Evolutionary conservation across 1,140 invertebrate genomes (phyloP).

Genomic region (Cydia splendana): DNA sequence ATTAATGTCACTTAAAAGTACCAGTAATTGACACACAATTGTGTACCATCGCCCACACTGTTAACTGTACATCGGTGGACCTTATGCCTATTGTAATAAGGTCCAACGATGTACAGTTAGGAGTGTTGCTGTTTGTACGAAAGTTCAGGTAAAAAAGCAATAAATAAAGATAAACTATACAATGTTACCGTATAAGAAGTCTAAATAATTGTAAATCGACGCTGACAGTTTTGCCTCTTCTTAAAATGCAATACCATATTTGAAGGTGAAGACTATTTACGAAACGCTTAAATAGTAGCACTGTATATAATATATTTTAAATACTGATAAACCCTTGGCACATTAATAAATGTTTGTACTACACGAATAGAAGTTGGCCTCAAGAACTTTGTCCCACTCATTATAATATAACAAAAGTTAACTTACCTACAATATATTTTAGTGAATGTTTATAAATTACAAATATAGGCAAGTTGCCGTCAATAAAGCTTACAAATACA

Average conservation of each 20-base stretch:
- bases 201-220: too few species aligned
- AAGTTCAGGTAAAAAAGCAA: too few species aligned
- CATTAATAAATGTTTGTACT: conserved; percentile 29
- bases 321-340: conserved; percentile 35
- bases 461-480: too few species aligned
- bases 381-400: background rate
- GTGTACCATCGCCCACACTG: too few species aligned
- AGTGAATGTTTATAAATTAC: background rate
- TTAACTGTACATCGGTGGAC: too few species aligned
- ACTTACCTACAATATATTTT: conserved; percentile 16
- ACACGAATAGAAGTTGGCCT: background rate
- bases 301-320: conserved; percentile 28
- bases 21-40: too few species aligned
- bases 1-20: too few species aligned
- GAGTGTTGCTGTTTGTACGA: too few species aligned
- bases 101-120: too few species aligned
- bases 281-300: background rate
- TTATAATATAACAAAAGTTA: background rate
- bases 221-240: background rate
- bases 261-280: background rate
- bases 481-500: background rate
- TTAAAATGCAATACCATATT: background rate
- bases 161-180: too few species aligned
- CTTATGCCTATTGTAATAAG: too few species aligned
- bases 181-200: too few species aligned